Percentiles rank a stretch among this genome's conserved stretches.
Conservation (phyloP, 2,797 vertebrate species). For the Epinephelus coioides region DNA sequence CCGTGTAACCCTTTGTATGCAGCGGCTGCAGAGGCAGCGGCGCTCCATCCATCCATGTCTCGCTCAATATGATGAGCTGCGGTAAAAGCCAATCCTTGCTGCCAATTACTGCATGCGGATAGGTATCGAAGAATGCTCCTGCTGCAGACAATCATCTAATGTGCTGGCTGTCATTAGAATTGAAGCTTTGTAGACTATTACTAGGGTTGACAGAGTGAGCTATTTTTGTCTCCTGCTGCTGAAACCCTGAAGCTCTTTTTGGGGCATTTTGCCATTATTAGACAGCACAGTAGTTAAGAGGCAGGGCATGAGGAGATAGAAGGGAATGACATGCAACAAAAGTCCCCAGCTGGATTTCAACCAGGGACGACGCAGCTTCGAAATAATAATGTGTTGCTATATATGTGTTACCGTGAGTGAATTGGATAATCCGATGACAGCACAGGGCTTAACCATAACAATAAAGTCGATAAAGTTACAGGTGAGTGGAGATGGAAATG, state of each 20-base stretch:
- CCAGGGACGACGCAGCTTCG: background rate
- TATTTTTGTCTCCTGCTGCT: conserved; percentile 66
- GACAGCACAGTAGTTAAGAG: conserved; percentile 26
- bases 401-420: conserved; percentile 21
- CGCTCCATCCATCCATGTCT: conserved; percentile 48
- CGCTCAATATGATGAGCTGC: conserved; percentile 36
- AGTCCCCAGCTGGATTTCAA: conserved; percentile 21
- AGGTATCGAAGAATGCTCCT: conserved; percentile 30
- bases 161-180: conserved; percentile 50
- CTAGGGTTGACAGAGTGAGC: conserved; percentile 39
- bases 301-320: conserved; percentile 6
- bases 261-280: conserved; percentile 54
- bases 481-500: conserved; percentile 5
- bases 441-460: background rate
- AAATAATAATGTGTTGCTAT: conserved; percentile 20
- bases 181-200: conserved; percentile 32
- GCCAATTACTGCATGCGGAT: conserved; percentile 56
- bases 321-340: conserved; percentile 38
- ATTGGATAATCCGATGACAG: conserved; percentile 13
- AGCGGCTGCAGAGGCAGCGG: conserved; percentile 59
- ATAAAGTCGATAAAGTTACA: conserved; percentile 21
- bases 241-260: conserved; percentile 49
- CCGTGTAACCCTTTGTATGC: conserved; percentile 79
- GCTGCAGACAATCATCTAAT: conserved; percentile 38
- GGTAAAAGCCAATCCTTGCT: conserved; percentile 36